Conservation (phyloP, 1,140 invertebrate species). For the Pantala flavescens region DNA sequence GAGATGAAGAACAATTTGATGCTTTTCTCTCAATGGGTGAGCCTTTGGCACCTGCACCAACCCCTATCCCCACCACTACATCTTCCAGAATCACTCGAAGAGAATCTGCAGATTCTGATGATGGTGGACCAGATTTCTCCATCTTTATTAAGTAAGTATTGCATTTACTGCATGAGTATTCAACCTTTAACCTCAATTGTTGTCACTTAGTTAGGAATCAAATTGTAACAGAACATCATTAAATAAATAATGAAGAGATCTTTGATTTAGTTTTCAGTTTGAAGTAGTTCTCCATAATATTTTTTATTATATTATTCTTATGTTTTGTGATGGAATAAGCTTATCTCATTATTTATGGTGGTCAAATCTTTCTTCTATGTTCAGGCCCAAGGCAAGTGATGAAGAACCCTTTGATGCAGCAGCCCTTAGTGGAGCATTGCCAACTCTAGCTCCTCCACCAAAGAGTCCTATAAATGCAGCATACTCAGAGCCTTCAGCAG, state of each 20-base stretch:
- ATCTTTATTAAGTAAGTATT: conserved; percentile 60
- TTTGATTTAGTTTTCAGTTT: no score
- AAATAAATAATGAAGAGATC: no score
- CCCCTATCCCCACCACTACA: conserved; percentile 36
- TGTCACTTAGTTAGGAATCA: conserved; percentile 17
- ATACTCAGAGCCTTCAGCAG: conserved; percentile 40
- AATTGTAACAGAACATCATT: no score
- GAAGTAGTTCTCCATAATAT: no score
- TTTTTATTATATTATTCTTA: no score
- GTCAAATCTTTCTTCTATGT: background rate
- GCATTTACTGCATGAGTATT: no score
- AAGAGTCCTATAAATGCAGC: conserved; percentile 41
- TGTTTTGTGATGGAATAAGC: no score
- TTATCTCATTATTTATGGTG: no score
- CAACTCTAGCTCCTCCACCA: conserved; percentile 64
- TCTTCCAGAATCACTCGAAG: conserved; percentile 24
- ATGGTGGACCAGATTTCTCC: conserved; percentile 57
- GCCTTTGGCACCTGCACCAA: conserved; percentile 47
- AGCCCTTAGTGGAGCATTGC: conserved; percentile 40
- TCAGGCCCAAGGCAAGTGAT: conserved; percentile 31
- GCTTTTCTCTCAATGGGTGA: conserved; percentile 70
- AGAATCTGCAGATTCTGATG: conserved; percentile 63
- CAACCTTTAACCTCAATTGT: no score
- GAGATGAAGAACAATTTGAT: conserved; percentile 65
- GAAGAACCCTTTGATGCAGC: conserved; percentile 28